phyloP scores from a whole-genome alignment of 2,113 vertebrate species.

The Austrofundulus limnaeus region DNA sequence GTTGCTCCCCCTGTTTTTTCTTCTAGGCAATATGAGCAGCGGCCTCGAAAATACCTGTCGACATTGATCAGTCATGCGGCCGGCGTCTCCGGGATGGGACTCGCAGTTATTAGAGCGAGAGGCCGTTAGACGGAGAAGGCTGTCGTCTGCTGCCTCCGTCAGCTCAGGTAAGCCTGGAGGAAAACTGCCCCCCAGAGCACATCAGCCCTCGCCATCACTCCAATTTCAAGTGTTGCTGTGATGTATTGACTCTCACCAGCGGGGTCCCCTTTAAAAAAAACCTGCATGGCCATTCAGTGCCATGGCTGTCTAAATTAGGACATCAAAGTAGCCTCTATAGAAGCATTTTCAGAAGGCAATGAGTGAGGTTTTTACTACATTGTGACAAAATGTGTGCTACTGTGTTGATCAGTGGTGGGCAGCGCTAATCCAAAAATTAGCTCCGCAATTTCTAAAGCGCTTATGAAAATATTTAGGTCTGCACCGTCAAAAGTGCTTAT shows the following conservation, averaged over 20 bases:
- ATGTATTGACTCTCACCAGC: slow-evolving; percentile 45
- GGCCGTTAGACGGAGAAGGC: slow-evolving; percentile 70
- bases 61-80: slow-evolving; percentile 75
- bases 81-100: slow-evolving; percentile 70
- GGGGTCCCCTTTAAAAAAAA: slow-evolving; percentile 10
- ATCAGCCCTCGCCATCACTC: slow-evolving; percentile 38
- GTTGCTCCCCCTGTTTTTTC: slow-evolving; percentile 47
- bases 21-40: slow-evolving; percentile 61
- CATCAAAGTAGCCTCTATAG: slow-evolving; percentile 24
- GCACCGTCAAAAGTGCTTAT: too few relatives aligned
- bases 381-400: slow-evolving; percentile 8
- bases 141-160: slow-evolving; percentile 48
- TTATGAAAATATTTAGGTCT: too few relatives aligned
- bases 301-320: slow-evolving; percentile 40
- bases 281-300: slow-evolving; percentile 20
- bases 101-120: slow-evolving; percentile 77
- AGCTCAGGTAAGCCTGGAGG: slow-evolving; percentile 63
- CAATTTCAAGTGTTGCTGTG: slow-evolving; percentile 39
- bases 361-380: slow-evolving; percentile 33
- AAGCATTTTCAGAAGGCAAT: slow-evolving; percentile 11
- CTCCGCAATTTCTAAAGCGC: too few relatives aligned
- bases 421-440: too few relatives aligned
- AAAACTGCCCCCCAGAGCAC: slow-evolving; percentile 46
- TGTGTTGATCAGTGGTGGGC: too few relatives aligned
- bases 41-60: slow-evolving; percentile 79